A percentile compares a stretch with the other conserved stretches of the same genome.
Conservation (phyloP, 2,797 vertebrate genomes). For the Sylvia borin region DNA sequence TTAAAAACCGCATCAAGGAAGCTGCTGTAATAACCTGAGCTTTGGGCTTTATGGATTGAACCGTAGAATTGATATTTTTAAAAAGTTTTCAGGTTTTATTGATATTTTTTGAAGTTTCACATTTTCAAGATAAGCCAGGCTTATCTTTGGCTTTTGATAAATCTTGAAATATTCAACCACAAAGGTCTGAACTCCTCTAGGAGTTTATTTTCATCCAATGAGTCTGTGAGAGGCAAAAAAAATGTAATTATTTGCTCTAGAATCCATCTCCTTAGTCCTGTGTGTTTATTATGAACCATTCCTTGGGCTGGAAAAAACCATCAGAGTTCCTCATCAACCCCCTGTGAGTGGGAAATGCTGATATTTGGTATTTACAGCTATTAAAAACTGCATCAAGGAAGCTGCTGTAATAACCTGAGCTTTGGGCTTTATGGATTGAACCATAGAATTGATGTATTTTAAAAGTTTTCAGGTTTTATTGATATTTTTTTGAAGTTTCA, state of each 20-base stretch:
- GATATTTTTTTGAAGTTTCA: no score
- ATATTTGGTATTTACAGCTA: constrained; percentile 62
- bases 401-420: constrained; percentile 53
- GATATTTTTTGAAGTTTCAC: no score
- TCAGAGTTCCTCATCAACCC: constrained; percentile 42
- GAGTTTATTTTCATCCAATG: constrained; percentile 40
- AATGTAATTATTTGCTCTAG: constrained; percentile 10
- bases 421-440: constrained; percentile 1
- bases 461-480: neutral
- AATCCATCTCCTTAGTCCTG: neutral
- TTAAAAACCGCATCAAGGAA: constrained; percentile 38
- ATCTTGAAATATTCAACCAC: constrained; percentile 58
- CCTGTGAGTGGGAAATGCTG: constrained; percentile 50
- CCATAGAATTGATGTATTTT: neutral
- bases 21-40: constrained; percentile 53
- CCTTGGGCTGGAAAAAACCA: constrained; percentile 38
- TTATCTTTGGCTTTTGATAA: constrained; percentile 55
- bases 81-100: no score
- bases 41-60: constrained; percentile 1
- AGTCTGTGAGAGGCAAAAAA: neutral
- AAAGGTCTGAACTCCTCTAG: constrained; percentile 28
- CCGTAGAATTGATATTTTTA: neutral
- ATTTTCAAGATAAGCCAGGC: no score
- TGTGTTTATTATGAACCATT: constrained; percentile 35
- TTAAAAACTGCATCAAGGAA: constrained; percentile 38